Percentiles rank a stretch among this genome's conserved stretches.
phyloP scores from a whole-genome alignment of 2,888 invertebrate species.

The Autographa gamma region DNA sequence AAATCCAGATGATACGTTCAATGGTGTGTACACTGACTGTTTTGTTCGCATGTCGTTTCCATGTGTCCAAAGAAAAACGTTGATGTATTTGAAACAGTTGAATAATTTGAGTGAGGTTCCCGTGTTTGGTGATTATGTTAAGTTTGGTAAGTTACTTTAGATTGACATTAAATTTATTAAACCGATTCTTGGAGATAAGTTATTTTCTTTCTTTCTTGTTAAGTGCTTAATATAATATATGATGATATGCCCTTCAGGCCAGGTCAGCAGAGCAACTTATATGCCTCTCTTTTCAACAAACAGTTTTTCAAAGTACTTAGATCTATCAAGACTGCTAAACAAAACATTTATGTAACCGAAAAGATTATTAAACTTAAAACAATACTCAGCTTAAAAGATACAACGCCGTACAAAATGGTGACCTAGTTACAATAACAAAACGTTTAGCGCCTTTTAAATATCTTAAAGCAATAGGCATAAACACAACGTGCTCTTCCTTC shows the following conservation, averaged over 20 bases:
- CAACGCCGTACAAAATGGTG: too few species aligned
- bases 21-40: constrained; percentile 88
- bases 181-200: too few species aligned
- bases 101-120: constrained; percentile 87
- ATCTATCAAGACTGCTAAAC: too few species aligned
- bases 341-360: too few species aligned
- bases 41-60: constrained; percentile 87
- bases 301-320: too few species aligned
- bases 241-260: too few species aligned
- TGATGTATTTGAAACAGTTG: constrained; percentile 88
- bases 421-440: neutral
- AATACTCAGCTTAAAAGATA: too few species aligned
- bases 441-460: constrained; percentile 17
- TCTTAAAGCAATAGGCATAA: constrained; percentile 6
- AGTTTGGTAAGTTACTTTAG: constrained; percentile 80
- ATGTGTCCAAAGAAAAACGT: constrained; percentile 89
- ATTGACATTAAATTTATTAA: neutral
- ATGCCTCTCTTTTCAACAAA: too few species aligned
- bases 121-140: constrained; percentile 87
- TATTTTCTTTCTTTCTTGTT: neutral
- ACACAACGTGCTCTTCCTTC: neutral
- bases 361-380: too few species aligned
- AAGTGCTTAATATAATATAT: too few species aligned
- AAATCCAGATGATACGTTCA: constrained; percentile 77
- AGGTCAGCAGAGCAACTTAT: too few species aligned